Percentiles rank a stretch among this genome's conserved stretches.
phyloP scores from a whole-genome alignment of 2,888 invertebrate species.

The Acanthopleura granulata region DNA sequence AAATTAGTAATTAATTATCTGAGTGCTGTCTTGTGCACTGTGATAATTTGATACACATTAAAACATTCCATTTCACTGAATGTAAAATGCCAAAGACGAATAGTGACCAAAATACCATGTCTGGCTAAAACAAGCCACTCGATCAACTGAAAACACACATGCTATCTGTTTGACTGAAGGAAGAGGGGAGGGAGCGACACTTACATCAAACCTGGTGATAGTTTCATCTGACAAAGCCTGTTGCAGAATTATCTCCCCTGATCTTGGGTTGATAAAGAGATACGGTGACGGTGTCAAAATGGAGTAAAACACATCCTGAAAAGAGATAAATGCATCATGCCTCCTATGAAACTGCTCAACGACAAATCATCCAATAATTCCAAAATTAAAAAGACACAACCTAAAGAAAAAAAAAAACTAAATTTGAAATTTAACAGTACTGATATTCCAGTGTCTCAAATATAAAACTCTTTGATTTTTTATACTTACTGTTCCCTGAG shows the following conservation, averaged over 20 bases:
- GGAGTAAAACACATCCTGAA: slow-evolving; percentile 10
- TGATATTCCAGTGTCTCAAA: not conserved
- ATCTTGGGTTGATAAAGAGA: slow-evolving; percentile 42
- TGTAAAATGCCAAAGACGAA: too few relatives aligned
- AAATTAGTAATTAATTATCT: too few relatives aligned
- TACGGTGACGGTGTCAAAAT: not conserved
- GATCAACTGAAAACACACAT: too few relatives aligned
- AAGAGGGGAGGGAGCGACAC: slow-evolving; percentile 20
- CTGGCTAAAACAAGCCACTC: too few relatives aligned
- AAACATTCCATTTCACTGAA: too few relatives aligned
- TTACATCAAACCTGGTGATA: slow-evolving; percentile 36
- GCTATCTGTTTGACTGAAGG: not conserved
- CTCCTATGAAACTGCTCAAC: too few relatives aligned
- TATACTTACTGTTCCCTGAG: slow-evolving; percentile 7
- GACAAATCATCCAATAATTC: too few relatives aligned
- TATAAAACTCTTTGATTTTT: not conserved
- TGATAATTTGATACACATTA: too few relatives aligned
- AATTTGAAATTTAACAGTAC: not conserved
- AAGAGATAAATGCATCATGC: not conserved
- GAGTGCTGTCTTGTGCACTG: too few relatives aligned
- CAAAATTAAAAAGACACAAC: not conserved
- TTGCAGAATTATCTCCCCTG: slow-evolving; percentile 49
- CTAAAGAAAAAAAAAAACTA: not conserved
- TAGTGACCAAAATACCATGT: too few relatives aligned
- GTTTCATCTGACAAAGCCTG: slow-evolving; percentile 30